Conservation (phyloP, 23 tunicate genomes). For the Styela clava region DNA sequence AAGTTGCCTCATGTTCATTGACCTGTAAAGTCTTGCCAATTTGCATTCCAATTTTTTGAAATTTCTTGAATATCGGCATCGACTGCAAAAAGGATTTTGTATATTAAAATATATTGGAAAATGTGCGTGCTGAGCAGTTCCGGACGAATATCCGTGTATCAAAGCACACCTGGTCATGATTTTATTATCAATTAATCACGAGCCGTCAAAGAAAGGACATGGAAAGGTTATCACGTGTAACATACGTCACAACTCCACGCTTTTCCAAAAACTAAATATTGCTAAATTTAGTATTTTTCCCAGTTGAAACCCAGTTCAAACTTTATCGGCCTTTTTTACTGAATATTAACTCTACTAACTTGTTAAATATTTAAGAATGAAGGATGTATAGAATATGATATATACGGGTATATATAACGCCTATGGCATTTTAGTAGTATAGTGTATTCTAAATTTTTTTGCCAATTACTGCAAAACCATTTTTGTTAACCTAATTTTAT, state of each 20-base stretch:
- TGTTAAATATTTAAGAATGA: too few species aligned
- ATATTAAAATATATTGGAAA: neutral
- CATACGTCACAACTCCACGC: neutral
- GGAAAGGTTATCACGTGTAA: neutral
- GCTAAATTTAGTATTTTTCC: too few species aligned
- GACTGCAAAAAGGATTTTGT: constrained; percentile 13
- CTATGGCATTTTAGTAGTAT: too few species aligned
- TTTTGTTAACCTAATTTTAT: too few species aligned
- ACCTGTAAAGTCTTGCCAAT: constrained; percentile 32
- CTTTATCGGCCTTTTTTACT: too few species aligned
- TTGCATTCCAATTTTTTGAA: constrained; percentile 9
- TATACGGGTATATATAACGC: too few species aligned
- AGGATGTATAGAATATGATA: too few species aligned
- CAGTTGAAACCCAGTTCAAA: too few species aligned
- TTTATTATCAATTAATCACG: neutral
- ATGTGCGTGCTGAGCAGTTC: neutral
- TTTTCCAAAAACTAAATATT: too few species aligned
- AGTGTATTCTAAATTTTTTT: too few species aligned
- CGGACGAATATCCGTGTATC: neutral
- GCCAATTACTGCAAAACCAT: too few species aligned
- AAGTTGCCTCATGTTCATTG: neutral
- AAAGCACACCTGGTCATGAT: neutral
- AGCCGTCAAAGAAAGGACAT: neutral
- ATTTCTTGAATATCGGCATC: constrained; percentile 19
- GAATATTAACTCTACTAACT: too few species aligned